phyloP scores from a whole-genome alignment of 2,797 vertebrate genomes.

The Melanotaenia pygmaea region DNA sequence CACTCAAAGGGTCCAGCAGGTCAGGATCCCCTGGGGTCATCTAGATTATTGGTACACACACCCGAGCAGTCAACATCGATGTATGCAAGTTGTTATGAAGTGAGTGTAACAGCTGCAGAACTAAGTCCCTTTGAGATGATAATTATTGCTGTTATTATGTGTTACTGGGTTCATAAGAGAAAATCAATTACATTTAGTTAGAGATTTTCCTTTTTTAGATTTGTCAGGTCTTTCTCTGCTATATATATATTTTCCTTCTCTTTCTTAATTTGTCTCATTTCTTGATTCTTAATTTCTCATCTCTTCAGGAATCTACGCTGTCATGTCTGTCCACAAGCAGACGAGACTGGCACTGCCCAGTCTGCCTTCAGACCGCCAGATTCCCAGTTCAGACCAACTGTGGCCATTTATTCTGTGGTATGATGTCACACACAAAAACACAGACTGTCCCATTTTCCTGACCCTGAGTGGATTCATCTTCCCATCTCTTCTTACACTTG shows the following conservation, averaged over 20 bases:
- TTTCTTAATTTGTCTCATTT: background rate
- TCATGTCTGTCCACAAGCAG: slow-evolving; percentile 55
- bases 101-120: slow-evolving; percentile 36
- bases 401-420: slow-evolving; percentile 90
- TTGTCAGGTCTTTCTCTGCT: background rate
- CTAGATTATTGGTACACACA: slow-evolving; percentile 6
- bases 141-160: background rate
- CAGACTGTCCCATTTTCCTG: background rate
- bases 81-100: slow-evolving; percentile 58
- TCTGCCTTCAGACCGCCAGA: slow-evolving; percentile 83
- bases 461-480: background rate
- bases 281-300: background rate
- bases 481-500: background rate
- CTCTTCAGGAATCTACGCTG: slow-evolving; percentile 63
- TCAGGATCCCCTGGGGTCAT: slow-evolving; percentile 42
- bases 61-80: slow-evolving; percentile 28
- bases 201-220: background rate
- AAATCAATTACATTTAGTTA: background rate
- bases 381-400: slow-evolving; percentile 89
- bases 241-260: background rate
- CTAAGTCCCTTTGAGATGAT: background rate
- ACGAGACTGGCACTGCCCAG: slow-evolving; percentile 83
- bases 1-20: slow-evolving; percentile 39
- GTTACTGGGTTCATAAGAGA: background rate
- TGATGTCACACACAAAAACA: slow-evolving; percentile 27